Conservation (phyloP, 2,113 vertebrate species). For the Pygoscelis adeliae region DNA sequence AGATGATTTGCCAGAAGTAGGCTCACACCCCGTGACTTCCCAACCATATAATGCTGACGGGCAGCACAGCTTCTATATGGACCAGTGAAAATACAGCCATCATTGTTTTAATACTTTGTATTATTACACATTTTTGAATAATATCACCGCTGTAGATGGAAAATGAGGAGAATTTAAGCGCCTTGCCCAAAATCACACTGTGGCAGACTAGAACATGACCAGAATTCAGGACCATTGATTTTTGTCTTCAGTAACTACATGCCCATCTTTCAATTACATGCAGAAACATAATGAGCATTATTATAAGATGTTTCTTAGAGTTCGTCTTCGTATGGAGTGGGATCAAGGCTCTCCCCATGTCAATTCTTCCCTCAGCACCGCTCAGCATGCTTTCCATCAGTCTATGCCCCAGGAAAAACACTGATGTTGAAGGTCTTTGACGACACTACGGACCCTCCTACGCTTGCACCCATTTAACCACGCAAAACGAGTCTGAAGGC, state of each 20-base stretch:
- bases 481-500: background rate
- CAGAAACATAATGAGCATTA: rapidly evolving
- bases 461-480: no score
- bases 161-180: background rate
- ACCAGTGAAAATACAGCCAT: background rate
- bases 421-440: background rate
- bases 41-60: rapidly evolving
- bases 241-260: background rate
- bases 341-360: background rate
- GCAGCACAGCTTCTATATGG: background rate
- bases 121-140: background rate
- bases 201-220: background rate
- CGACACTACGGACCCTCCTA: rapidly evolving
- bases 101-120: rapidly evolving
- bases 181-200: background rate
- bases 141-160: rapidly evolving
- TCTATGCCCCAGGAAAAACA: background rate
- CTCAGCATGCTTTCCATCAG: background rate
- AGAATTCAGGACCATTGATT: background rate
- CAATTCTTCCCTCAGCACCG: background rate
- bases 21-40: rapidly evolving
- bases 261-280: background rate
- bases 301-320: background rate
- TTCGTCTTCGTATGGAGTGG: background rate
- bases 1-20: background rate